phyloP scores from a whole-genome alignment of 53 echinoderm and acorn worm genomes.

The Holothuria scabra region DNA sequence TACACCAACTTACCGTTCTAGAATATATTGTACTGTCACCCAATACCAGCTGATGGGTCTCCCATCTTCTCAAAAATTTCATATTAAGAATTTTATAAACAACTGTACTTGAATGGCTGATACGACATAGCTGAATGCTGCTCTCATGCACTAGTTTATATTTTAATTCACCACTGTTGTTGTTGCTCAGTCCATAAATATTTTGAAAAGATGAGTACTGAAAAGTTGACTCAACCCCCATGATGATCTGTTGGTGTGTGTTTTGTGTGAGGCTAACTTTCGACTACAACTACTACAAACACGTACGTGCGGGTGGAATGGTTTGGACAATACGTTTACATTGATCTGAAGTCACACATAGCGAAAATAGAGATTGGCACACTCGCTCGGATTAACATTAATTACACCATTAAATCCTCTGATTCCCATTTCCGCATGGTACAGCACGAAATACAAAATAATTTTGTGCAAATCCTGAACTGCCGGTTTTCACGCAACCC shows the following conservation, averaged over 20 bases:
- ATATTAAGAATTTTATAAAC: conserved; percentile 92
- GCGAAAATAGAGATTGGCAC: no score
- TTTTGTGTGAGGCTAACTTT: neutral
- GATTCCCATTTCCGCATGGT: no score
- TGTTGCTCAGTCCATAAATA: conserved; percentile 41
- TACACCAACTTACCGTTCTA: conserved; percentile 76
- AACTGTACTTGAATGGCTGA: conserved; percentile 93
- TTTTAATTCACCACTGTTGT: conserved; percentile 77
- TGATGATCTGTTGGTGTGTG: neutral
- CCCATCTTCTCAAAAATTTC: conserved; percentile 91
- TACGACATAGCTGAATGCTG: conserved; percentile 82
- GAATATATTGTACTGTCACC: conserved; percentile 90
- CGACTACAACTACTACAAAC: no score
- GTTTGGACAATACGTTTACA: no score
- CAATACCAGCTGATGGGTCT: conserved; percentile 86
- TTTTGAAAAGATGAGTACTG: conserved; percentile 41
- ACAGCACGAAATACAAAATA: no score
- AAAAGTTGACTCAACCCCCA: conserved; percentile 38
- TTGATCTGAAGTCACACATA: no score
- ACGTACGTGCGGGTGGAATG: no score
- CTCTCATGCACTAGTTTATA: conserved; percentile 95
- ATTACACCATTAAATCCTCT: no score
- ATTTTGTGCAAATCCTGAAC: no score
- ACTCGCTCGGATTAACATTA: no score
- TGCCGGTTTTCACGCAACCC: no score